Percentiles rank a stretch among this genome's conserved stretches.
Evolutionary conservation across 2,797 vertebrate species (phyloP).

Genomic region (Hoplostethus mediterraneus): DNA sequence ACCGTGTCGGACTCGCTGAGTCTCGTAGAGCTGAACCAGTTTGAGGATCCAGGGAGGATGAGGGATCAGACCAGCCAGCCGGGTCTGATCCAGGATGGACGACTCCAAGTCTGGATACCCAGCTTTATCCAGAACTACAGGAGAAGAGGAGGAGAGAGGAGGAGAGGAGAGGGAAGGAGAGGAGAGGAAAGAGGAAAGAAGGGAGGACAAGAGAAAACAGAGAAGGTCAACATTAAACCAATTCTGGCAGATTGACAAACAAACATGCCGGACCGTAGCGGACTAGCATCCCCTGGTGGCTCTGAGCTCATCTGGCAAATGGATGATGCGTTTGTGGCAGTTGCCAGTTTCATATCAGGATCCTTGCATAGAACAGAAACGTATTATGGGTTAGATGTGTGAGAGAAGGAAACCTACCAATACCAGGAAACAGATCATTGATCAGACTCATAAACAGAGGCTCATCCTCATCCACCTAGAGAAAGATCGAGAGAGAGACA

Average conservation of each 20-base stretch:
- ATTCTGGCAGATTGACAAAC: too few species aligned
- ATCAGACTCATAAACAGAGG: conserved; percentile 88
- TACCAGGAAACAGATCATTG: conserved; percentile 86
- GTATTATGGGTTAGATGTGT: neutral
- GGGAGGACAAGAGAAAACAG: neutral
- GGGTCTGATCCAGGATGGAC: conserved; percentile 83
- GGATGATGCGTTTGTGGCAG: too few species aligned
- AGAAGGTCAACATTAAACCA: neutral
- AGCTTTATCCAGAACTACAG: conserved; percentile 83
- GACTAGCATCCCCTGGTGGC: too few species aligned
- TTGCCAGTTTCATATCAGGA: too few species aligned
- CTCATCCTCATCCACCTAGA: conserved; percentile 87
- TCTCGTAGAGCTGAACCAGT: conserved; percentile 90
- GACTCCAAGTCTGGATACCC: conserved; percentile 88
- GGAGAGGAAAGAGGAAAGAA: neutral
- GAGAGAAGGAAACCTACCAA: conserved; percentile 32
- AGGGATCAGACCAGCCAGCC: conserved; percentile 84
- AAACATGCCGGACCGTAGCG: too few species aligned
- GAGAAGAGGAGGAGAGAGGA: conserved; percentile 78
- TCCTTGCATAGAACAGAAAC: neutral
- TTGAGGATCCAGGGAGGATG: conserved; percentile 90
- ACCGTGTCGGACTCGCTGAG: conserved; percentile 89
- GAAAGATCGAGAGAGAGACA: conserved; percentile 3
- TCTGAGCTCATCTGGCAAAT: too few species aligned
- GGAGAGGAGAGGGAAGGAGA: conserved; percentile 43